Evolutionary conservation across 2,797 vertebrate species (phyloP), one percentile per base, ranked within the genome.

Genomic region (Alca torda): DNA sequence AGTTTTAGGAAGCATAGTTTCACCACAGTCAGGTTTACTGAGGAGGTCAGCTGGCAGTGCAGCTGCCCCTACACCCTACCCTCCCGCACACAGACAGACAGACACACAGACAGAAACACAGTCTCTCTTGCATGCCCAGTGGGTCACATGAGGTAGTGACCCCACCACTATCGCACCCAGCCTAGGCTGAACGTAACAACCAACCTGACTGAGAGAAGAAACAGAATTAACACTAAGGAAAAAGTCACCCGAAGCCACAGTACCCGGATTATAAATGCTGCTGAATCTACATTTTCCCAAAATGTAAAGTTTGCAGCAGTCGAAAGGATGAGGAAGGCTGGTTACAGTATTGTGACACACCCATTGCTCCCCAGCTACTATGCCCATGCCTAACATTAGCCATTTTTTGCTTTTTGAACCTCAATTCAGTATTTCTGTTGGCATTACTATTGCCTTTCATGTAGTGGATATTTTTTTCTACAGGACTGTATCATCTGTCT

Each of bases 171-270:
- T 25, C 9, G 26, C 59, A 61, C 20, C 10, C 56, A 69, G 59
- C 17, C 33, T 51, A 46, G 48, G 33, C 61, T 81, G 56, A 75
- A 78, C 0, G 0, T 3, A 31, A 43, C 33, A 75, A n/a, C 13
- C 51, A 70, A 31, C 25, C 11, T 3, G 0, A 24, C 16, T 21
- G 23, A 54, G 61, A 48, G 10, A 59, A 81, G 24, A 73, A 84
- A 39, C 6, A 60, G 45, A 72, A 68, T 26, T 60, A 95, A 51
- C 19, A n/a, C 17, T 20, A 35, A 51, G 21, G 11, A 46, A 67
- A 35, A 74, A 37, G 24, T 39, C 30, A 67, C 31, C 10, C 3
- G 1, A 77, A 92, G 45, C 8, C 31, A 75, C 33, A 60, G 25
- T 24, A 28, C 2, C 25, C 1, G 2, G 31, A n/a, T 20, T 65